Base-by-base conservation (phyloP, 2,797 vertebrate genomes). In the Atherinosoma microstoma region DNA sequence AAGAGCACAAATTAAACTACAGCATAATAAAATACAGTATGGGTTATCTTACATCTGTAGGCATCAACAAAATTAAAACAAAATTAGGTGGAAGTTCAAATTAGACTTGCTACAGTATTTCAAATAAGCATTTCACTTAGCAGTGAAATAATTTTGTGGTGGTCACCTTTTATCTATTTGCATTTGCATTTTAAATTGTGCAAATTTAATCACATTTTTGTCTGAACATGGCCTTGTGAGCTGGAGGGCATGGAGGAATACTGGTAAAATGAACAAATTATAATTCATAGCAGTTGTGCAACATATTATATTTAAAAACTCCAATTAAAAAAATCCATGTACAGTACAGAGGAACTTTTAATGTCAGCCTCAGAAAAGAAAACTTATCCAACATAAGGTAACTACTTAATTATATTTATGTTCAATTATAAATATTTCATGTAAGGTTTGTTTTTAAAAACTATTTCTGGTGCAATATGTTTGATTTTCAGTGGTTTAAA, bases 121-220 rank as follows among this genome's bases (percentile, higher is more conserved):
- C 35, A 51, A 35, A 35, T 10, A 27, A 32, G 3, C 15, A 3
- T 53, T 53, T 45, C 47, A 29, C 47, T 18, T n/a, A 6, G 24
- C 32, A 51, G 27, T 22, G 27, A 34, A 49, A 30, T 18, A 0
- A 34, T 36, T 40, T 32, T 13, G 27, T 5, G n/a, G 29, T 4
- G 12, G 22, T 0, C 6, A 38, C 12, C 4, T 45, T 42, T 47
- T 47, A 20, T 47, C 42, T n/a, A 18, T 47, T 12, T 38, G 11
- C 36, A 38, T 68, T 53, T 53, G 49, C 22, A 40, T 70, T 60
- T 61, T 51, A 36, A 36, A 61, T n/a, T n/a, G 13, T 38, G 24
- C 35, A 40, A 40, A 54, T 27, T 51, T 13, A 42, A 59, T 32
- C 40, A 24, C 1, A 16, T 60, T n/a, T 36, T 54, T 16, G n/a